Conservation (phyloP, 2,797 vertebrate species). For the Malacoctenus gilli region DNA sequence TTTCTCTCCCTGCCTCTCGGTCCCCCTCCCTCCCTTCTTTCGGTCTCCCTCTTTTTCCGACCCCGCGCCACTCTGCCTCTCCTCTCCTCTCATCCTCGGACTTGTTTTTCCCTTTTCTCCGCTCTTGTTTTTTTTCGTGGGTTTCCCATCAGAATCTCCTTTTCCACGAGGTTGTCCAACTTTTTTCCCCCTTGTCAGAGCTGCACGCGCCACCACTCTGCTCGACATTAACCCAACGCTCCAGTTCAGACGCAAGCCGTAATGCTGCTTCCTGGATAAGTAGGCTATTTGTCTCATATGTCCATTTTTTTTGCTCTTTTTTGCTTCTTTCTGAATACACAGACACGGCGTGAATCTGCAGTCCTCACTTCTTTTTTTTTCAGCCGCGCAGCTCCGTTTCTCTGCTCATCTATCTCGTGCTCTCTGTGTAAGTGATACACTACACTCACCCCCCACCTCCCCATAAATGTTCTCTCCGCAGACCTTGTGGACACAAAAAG, state of each 20-base stretch:
- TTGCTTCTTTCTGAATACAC: constrained; percentile 41
- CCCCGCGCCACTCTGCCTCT: constrained; percentile 34
- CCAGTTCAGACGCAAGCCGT: constrained; percentile 36
- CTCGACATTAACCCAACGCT: constrained; percentile 58
- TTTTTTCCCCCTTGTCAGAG: constrained; percentile 61
- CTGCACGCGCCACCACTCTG: constrained; percentile 36
- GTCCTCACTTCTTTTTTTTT: constrained; percentile 38
- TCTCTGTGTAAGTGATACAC: constrained; percentile 50
- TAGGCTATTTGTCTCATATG: constrained; percentile 36
- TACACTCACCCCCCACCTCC: constrained; percentile 4
- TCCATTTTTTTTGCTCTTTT: constrained; percentile 19
- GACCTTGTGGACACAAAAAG: constrained; percentile 38
- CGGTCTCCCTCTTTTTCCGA: constrained; percentile 60
- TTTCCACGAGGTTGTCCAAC: constrained; percentile 80
- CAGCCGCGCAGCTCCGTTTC: constrained; percentile 32
- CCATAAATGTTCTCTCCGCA: constrained; percentile 36
- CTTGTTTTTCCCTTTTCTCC: constrained; percentile 69
- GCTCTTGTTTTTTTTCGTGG: constrained; percentile 60
- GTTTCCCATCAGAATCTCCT: constrained; percentile 75
- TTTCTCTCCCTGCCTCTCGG: constrained; percentile 46
- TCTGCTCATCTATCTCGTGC: constrained; percentile 33
- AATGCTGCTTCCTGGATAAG: constrained; percentile 48
- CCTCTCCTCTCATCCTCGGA: constrained; percentile 56
- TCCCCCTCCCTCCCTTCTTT: constrained; percentile 47
- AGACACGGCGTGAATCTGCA: constrained; percentile 41